phyloP scores from a whole-genome alignment of 1,140 invertebrate species.

The Eumeta japonica region DNA sequence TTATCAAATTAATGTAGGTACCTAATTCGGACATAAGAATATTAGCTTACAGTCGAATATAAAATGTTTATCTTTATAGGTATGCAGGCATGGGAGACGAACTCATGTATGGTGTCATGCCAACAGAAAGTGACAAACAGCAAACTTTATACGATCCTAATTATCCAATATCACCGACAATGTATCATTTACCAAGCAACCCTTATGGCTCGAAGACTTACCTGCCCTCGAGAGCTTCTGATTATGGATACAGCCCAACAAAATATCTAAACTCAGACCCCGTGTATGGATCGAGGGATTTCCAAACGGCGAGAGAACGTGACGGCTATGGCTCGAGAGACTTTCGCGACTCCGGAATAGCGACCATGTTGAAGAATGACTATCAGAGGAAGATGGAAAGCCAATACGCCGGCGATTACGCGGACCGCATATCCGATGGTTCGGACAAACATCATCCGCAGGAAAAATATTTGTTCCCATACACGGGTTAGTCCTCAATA shows the following conservation, averaged over 20 bases:
- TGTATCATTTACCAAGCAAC: constrained; percentile 42
- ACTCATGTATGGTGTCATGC: constrained; percentile 44
- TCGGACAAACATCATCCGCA: constrained; percentile 72
- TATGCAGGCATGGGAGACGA: constrained; percentile 53
- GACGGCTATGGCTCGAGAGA: constrained; percentile 62
- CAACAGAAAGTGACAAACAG: constrained; percentile 40
- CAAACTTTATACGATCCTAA: constrained; percentile 51
- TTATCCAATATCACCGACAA: constrained; percentile 44
- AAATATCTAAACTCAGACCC: constrained; percentile 46
- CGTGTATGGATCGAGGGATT: constrained; percentile 41
- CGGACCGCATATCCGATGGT: constrained; percentile 66
- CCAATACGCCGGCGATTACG: constrained; percentile 56
- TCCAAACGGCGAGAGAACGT: constrained; percentile 40
- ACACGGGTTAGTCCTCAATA: constrained; percentile 59
- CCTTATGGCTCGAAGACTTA: constrained; percentile 54
- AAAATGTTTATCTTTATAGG: constrained; percentile 26
- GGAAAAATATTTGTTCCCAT: constrained; percentile 77
- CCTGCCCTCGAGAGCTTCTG: constrained; percentile 41
- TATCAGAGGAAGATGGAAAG: constrained; percentile 56
- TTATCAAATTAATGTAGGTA: too few species aligned
- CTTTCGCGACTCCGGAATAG: constrained; percentile 57
- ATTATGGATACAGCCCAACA: constrained; percentile 51
- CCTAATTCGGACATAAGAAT: too few species aligned
- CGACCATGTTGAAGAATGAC: constrained; percentile 51
- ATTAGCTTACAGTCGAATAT: background rate